These are phyloP conservation scores for Pangasianodon hypophthalmus DNA, from an alignment of 2,113 vertebrate species.

Conservation along the genomic window DNA sequence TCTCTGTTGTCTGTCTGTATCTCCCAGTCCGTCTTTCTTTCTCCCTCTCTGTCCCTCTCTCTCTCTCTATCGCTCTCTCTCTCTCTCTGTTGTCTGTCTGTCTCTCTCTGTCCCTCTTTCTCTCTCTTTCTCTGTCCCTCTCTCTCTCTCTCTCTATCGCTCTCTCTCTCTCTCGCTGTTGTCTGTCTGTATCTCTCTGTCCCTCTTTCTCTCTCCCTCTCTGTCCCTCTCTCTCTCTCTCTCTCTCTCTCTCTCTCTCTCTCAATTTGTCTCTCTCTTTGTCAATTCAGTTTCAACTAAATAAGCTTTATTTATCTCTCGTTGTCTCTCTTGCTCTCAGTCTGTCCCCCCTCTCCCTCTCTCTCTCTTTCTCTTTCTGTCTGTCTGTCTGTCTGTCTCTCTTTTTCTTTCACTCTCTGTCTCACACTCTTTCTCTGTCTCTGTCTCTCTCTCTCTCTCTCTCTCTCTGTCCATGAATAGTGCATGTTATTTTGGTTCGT, in stretches of 20 bases:
- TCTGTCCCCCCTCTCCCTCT: no score
- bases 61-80: slow-evolving; percentile 6
- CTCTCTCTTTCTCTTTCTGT: not conserved
- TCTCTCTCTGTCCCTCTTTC: not conserved
- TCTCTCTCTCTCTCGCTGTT: not conserved
- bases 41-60: slow-evolving; percentile 31
- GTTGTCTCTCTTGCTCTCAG: no score
- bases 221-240: slow-evolving; percentile 47
- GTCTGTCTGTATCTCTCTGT: not conserved
- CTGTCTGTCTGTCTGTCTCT: not conserved
- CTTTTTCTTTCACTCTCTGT: not conserved
- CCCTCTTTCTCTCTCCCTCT: not conserved
- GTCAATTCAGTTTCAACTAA: not conserved
- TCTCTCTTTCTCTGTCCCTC: not conserved
- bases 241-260: slow-evolving; percentile 39
- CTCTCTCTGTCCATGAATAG: slow-evolving; percentile 70
- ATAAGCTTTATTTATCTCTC: no score
- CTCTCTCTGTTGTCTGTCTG: not conserved
- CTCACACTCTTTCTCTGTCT: not conserved
- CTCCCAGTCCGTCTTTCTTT: no score
- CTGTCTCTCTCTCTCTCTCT: not conserved
- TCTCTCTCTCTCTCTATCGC: no score
- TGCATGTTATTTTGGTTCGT: slow-evolving; percentile 75
- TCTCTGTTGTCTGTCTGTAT: not conserved
- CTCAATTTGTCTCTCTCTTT: not conserved